A percentile compares a stretch with the other conserved stretches of the same genome.
These are phyloP conservation scores for Kryptopterus vitreolus DNA, from an alignment of 2,797 vertebrate species.

Conservation along the genomic window DNA sequence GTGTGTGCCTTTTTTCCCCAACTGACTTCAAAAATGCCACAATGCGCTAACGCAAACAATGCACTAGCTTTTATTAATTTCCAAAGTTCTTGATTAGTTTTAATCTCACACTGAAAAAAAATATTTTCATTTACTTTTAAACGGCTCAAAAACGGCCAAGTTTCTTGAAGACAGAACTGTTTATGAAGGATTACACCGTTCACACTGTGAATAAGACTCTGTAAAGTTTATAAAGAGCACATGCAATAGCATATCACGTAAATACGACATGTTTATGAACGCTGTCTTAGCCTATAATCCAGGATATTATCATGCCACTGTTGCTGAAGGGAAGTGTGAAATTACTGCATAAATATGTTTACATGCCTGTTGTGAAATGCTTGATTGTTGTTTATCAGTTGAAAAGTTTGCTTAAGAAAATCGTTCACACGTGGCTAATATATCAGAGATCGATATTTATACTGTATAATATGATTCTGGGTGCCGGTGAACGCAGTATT, in stretches of 20 bases:
- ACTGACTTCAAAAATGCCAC: background rate
- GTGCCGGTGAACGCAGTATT: background rate
- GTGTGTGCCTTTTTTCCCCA: background rate
- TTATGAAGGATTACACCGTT: background rate
- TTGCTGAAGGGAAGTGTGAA: background rate
- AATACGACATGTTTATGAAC: background rate
- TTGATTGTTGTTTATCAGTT: background rate
- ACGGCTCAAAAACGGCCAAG: background rate
- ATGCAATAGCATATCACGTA: background rate
- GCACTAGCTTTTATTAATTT: background rate
- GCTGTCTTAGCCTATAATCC: background rate
- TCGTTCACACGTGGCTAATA: background rate
- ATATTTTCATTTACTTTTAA: background rate
- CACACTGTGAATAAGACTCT: constrained; percentile 14
- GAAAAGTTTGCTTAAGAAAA: background rate
- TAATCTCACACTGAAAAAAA: background rate
- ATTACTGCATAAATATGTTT: background rate
- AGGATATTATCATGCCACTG: background rate
- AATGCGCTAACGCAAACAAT: background rate
- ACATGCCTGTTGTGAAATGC: background rate
- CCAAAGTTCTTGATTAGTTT: background rate
- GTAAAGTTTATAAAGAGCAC: background rate
- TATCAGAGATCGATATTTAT: background rate
- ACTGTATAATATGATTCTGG: background rate
- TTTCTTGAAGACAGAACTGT: background rate